phyloP scores from a whole-genome alignment of 2,797 vertebrate genomes.

The Cossypha niveicapilla region DNA sequence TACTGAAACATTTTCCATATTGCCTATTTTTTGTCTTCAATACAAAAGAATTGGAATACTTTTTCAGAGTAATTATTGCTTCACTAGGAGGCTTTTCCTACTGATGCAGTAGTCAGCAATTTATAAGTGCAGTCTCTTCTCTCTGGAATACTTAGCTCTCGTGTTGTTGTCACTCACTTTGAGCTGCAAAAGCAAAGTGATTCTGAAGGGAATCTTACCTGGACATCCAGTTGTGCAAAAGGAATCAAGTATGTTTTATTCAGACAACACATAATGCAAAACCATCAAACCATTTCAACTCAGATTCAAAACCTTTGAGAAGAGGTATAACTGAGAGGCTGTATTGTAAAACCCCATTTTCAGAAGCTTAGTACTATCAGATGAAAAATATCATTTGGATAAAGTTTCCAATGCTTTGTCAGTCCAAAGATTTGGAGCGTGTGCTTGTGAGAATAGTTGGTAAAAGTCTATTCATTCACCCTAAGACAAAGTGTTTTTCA shows the following conservation, averaged over 20 bases:
- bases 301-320: conserved; percentile 1
- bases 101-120: neutral
- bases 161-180: neutral
- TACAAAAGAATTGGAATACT: neutral
- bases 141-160: neutral
- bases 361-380: conserved; percentile 11
- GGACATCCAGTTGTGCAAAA: conserved; percentile 13
- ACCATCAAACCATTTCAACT: conserved; percentile 23
- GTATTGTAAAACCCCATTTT: conserved; percentile 4
- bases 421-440: neutral
- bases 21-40: neutral
- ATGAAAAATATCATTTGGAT: conserved; percentile 5
- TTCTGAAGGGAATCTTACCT: conserved; percentile 28
- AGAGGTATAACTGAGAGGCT: neutral
- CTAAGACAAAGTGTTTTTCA: neutral
- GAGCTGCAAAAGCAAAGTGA: conserved; percentile 50
- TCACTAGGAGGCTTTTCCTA: conserved; percentile 11
- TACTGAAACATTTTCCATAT: neutral
- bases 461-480: conserved; percentile 2
- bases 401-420: neutral
- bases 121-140: conserved; percentile 3
- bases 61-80: neutral
- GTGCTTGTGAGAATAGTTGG: neutral
- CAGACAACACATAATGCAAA: conserved; percentile 7
- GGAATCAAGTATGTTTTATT: conserved; percentile 54